These are phyloP conservation scores for Ascidia mentula DNA, from an alignment of 23 tunicate species.

Conservation along the genomic window DNA sequence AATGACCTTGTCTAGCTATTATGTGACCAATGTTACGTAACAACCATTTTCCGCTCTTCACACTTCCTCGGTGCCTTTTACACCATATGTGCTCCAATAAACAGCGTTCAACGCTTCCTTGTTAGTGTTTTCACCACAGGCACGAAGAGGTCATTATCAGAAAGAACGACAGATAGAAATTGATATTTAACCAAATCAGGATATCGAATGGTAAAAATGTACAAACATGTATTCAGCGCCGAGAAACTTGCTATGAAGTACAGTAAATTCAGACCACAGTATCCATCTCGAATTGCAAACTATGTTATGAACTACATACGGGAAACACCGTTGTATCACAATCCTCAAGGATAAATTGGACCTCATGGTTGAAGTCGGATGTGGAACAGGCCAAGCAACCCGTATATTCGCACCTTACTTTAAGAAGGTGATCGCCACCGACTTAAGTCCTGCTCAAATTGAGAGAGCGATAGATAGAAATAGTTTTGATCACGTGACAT, in stretches of 20 bases:
- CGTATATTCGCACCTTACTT: conserved; percentile 28
- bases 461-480: conserved; percentile 30
- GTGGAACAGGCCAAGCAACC: conserved; percentile 65
- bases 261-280: conserved; percentile 4
- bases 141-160: too few species aligned
- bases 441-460: conserved; percentile 51
- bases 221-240: too few species aligned
- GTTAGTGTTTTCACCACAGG: too few species aligned
- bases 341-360: background rate
- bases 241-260: background rate
- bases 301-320: background rate
- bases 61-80: too few species aligned
- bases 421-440: conserved; percentile 38
- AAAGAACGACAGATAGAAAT: too few species aligned
- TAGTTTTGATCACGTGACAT: conserved; percentile 19
- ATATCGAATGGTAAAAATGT: too few species aligned
- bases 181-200: too few species aligned
- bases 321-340: background rate
- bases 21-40: too few species aligned
- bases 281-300: conserved; percentile 13
- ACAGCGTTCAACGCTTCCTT: too few species aligned
- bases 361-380: conserved; percentile 66
- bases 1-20: too few species aligned
- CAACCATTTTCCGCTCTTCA: too few species aligned
- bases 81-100: too few species aligned